Evolutionary conservation across 2,797 vertebrate genomes (phyloP), one percentile per base, ranked within the genome.

Genomic region (Champsocephalus esox): DNA sequence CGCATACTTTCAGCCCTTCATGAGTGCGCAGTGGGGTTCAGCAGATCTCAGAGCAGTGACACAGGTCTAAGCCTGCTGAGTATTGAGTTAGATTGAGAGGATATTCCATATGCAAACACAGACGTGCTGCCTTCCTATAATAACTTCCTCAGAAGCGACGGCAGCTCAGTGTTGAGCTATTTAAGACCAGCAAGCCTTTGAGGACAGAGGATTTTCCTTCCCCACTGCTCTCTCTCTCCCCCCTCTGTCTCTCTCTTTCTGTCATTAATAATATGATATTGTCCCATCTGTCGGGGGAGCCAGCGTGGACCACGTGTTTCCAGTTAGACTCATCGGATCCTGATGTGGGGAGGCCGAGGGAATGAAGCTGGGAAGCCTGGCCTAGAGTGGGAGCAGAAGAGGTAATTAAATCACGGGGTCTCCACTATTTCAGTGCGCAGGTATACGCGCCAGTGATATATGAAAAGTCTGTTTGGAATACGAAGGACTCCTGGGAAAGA

Each of bases 221-320:
- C 77, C 78, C 75, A 41, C 58, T 32, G 75, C 78, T 75, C 81
- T 85, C 68, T 66, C 66, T 66, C 77, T 38, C 49, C 64, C 64
- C 73, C 62, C 77, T 75, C 62, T 7, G 24, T 83, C 85, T 62
- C 83, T 82, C 73, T 80, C 72, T 85, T 81, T 92, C 83, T 91
- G 87, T 93, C 93, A 94, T 95, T 95, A 95, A 94, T 95, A 95
- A 92, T 87, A 88, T 92, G 82, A 95, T 90, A 92, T 90, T 91
- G 91, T 93, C 90, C 92, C 92, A 93, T 94, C 94, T 94, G 92
- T 94, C 87, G 80, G 83, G 86, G 90, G 89, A 92, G 91, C 89
- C 84, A 89, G 91, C 74, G 68, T 73, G 83, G 75, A 84, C 82
- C 95, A 95, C 89, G 79, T 95, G 95, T 91, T 93, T 94, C 84